Conservation (phyloP, 2,888 invertebrate species). For the Ethmia dodecea region DNA sequence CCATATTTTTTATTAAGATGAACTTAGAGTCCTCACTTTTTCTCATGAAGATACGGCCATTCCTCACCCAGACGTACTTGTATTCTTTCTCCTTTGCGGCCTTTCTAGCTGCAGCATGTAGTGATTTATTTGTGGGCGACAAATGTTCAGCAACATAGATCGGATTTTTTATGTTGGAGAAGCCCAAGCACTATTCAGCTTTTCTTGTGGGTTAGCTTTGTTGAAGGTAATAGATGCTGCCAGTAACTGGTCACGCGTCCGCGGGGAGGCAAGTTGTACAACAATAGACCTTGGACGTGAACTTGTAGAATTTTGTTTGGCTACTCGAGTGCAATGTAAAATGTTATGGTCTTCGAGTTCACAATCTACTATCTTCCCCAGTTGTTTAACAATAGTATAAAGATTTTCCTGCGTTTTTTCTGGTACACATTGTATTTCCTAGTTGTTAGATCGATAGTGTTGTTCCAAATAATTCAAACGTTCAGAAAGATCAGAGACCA, state of each 20-base stretch:
- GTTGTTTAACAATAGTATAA: slow-evolving; percentile 4
- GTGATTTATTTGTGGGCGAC: slow-evolving; percentile 16
- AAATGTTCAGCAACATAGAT: slow-evolving; percentile 19
- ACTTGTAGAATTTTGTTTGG: slow-evolving; percentile 7
- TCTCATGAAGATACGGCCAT: slow-evolving; percentile 14
- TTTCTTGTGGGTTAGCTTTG: slow-evolving; percentile 11
- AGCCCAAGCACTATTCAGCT: slow-evolving; percentile 14
- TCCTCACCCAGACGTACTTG: slow-evolving; percentile 17
- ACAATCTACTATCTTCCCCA: slow-evolving; percentile 4
- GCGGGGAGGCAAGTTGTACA: slow-evolving; percentile 13
- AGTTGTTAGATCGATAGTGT: slow-evolving; percentile 7
- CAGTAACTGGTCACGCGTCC: slow-evolving; percentile 13
- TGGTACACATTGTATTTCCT: slow-evolving; percentile 17
- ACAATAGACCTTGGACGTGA: slow-evolving; percentile 16
- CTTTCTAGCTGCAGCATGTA: slow-evolving; percentile 5
- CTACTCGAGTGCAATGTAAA: slow-evolving; percentile 10
- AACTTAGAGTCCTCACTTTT: slow-evolving; percentile 11
- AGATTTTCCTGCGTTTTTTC: slow-evolving; percentile 11
- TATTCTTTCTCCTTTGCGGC: slow-evolving; percentile 14
- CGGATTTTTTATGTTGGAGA: slow-evolving; percentile 7
- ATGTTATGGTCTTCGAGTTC: slow-evolving; percentile 5
- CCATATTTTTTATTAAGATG: slow-evolving; percentile 1
- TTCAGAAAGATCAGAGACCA: slow-evolving; percentile 5
- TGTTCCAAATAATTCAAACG: slow-evolving; percentile 12
- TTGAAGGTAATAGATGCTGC: slow-evolving; percentile 14